Conservation (phyloP, 2,888 invertebrate species). For the Brachycybe producta region DNA sequence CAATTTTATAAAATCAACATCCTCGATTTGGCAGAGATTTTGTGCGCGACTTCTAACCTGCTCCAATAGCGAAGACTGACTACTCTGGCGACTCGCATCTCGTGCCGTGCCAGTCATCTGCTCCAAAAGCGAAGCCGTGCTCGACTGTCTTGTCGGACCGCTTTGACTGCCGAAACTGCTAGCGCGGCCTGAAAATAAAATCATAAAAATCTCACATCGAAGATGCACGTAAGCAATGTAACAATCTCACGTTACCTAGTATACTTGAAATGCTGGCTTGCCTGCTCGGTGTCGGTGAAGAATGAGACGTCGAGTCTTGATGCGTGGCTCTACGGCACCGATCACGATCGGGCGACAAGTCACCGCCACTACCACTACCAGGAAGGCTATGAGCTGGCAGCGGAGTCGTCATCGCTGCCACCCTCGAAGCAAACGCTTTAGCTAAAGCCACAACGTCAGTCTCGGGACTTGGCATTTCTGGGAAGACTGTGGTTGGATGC, state of each 20-base stretch:
- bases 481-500: slow-evolving; percentile 15
- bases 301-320: slow-evolving; percentile 15
- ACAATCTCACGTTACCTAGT: slow-evolving; percentile 8
- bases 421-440: slow-evolving; percentile 16
- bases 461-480: slow-evolving; percentile 18
- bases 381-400: slow-evolving; percentile 12
- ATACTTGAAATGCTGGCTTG: slow-evolving; percentile 20
- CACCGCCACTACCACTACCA: slow-evolving; percentile 16
- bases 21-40: not conserved
- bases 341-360: slow-evolving; percentile 17
- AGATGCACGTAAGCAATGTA: not conserved
- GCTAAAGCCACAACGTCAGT: slow-evolving; percentile 18
- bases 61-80: slow-evolving; percentile 41
- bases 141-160: slow-evolving; percentile 48
- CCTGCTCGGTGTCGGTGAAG: slow-evolving; percentile 16
- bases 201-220: not conserved
- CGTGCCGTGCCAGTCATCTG: slow-evolving; percentile 74
- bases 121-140: slow-evolving; percentile 72
- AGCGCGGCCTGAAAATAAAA: slow-evolving; percentile 4
- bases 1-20: not conserved
- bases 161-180: slow-evolving; percentile 17
- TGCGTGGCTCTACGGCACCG: not conserved
- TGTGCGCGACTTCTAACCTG: slow-evolving; percentile 3
- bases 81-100: slow-evolving; percentile 75
- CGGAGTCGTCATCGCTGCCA: slow-evolving; percentile 12